Base-by-base conservation (phyloP, 2,888 invertebrate species). In the Drosophila setosimentum region DNA sequence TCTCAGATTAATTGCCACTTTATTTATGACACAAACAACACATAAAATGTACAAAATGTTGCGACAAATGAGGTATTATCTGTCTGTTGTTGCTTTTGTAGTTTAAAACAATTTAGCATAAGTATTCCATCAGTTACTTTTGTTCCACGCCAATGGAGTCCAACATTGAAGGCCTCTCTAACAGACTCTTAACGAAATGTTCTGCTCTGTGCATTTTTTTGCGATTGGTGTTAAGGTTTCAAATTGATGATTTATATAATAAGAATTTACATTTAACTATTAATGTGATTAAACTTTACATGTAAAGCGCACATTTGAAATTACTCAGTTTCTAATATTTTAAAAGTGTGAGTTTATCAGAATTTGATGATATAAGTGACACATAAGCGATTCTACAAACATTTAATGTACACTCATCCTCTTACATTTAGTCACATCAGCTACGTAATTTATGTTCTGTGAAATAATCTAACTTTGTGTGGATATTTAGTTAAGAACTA, bases 1-100 rank as follows among this genome's bases (percentile, higher is more conserved):
- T 85, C 77, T 76, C 75, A 77, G 76, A 85, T 87, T 87, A 85
- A 87, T 87, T 87, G 85, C 74, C 78, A 70, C 64, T 78, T 82
- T 82, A 76, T 87, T 86, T 86, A 83, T 73, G 86, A 76, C 61
- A 62, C 21, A 68, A 29, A 61, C 24, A 24, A 50, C 30, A 45
- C 61, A 70, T 60, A 55, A 76, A 73, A 50, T 77, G 55, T 50
- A 57, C 61, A 78, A 70, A 74, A 57, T 73, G 55, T 71, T 63
- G 58, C 45, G 65, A 72, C 65, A 59, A 68, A 78, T 75, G 60
- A 42, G 40, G 40, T 42, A 27, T 37, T 16, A 21, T 57, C n/a
- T 16, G 30, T 62, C 51, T 42, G 33, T 8, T 33, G 45, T 53
- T 61, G 57, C 30, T 24, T 24, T 45, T 45, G 8, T 24, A 45